phyloP scores from a whole-genome alignment of 2,888 invertebrate species.

The Caenorhabditis angaria region DNA sequence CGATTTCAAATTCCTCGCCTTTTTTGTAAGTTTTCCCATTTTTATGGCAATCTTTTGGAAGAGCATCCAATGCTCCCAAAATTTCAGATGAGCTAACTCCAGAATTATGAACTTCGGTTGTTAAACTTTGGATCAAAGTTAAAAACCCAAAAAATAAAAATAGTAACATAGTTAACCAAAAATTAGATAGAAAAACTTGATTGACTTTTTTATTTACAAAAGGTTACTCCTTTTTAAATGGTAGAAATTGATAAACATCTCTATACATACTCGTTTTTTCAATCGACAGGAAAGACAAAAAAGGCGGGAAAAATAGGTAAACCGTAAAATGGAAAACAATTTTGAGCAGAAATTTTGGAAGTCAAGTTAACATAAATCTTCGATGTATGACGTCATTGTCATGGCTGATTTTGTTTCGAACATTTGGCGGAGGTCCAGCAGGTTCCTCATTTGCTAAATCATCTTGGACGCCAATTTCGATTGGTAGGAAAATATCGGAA shows the following conservation, averaged over 20 bases:
- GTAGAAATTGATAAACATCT: not conserved
- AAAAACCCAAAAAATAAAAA: slow-evolving; percentile 5
- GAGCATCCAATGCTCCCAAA: not conserved
- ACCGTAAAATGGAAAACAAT: not conserved
- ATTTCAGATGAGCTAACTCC: not conserved
- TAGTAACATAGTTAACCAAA: not conserved
- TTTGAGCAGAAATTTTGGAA: not conserved
- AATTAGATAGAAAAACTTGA: too few relatives aligned
- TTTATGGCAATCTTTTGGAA: slow-evolving; percentile 23
- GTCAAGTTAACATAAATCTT: slow-evolving; percentile 1
- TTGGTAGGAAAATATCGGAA: slow-evolving; percentile 29
- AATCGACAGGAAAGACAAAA: not conserved
- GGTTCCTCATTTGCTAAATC: slow-evolving; percentile 32
- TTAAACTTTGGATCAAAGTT: not conserved
- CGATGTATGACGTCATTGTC: not conserved
- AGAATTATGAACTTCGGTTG: not conserved
- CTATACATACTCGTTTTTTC: not conserved
- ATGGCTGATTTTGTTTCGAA: slow-evolving; percentile 28
- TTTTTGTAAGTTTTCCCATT: slow-evolving; percentile 41
- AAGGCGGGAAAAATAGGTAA: not conserved
- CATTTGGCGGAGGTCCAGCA: slow-evolving; percentile 36
- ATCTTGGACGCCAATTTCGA: slow-evolving; percentile 29
- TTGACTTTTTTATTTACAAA: not conserved
- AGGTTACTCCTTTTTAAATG: not conserved
- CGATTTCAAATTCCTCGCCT: slow-evolving; percentile 37